Evolutionary conservation across 2,113 vertebrate species (phyloP), one percentile per base, ranked within the genome.

Genomic region (Hipposideros armiger): DNA sequence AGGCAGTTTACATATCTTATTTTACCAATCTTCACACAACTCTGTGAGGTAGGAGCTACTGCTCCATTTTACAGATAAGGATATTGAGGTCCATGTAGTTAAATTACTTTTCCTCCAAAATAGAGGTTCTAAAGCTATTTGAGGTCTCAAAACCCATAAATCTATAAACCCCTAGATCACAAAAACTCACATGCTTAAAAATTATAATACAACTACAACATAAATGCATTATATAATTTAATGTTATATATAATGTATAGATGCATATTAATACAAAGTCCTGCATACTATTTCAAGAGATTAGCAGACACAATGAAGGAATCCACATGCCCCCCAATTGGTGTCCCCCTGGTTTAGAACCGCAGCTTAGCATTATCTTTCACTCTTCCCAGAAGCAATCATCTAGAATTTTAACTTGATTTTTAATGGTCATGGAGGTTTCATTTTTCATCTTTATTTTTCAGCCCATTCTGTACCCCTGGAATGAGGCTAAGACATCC

Each of bases 381-480:
- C 17, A n/a, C 19, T 32, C 19, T 83, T 26, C n/a, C 36, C 36
- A 17, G 36, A 83, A 84, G 54, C 26, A 92, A 69, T 26, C 42
- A 60, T n/a, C 32, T 82, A 58, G 45, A n/a, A 81, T 90, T 76
- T 81, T 42, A 80, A 94, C 60, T 70, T 83, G 73, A 91, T 80
- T 94, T 88, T 76, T 66, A 73, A 26, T 84, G 32, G 73, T 26
- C 62, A 60, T 83, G 78, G 32, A 90, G 8, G 1, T 0, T 24
- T 66, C 40, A 19, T 85, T 81, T 81, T 78, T 30, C 1, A 87
- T 62, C 74, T 94, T 87, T 42, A 66, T 67, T 87, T 81, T 72
- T 30, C 5, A 93, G 28, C 4, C 26, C 36, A 73, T 67, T 92
- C 58, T 81, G 7, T 66, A 40, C 19, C 13, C 13, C 36, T 77